Conservation (phyloP, 2,113 vertebrate species). For the Gymnorhina tibicen region DNA sequence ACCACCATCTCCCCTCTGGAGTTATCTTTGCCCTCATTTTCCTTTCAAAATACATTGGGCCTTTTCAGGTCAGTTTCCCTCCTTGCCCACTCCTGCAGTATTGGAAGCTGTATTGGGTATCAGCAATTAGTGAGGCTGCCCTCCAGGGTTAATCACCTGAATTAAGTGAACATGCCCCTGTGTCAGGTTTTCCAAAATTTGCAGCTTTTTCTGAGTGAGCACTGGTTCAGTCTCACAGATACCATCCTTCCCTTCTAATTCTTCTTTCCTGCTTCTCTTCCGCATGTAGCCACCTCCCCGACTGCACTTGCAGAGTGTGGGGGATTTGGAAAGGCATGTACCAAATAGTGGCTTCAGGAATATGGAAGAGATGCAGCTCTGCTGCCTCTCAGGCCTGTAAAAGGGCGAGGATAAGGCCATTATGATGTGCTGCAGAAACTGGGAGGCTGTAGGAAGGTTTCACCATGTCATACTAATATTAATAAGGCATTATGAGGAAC, state of each 20-base stretch:
- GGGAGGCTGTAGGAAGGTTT: background rate
- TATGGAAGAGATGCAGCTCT: background rate
- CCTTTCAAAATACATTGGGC: background rate
- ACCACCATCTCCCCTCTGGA: background rate
- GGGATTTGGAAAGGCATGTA: background rate
- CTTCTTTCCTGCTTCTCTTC: background rate
- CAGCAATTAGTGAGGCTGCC: background rate
- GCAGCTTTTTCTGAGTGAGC: background rate
- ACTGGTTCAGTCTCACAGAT: background rate
- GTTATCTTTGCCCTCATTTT: background rate
- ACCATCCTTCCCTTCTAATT: background rate
- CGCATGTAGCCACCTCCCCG: fast-evolving
- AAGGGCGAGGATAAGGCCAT: background rate
- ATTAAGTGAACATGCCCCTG: fast-evolving
- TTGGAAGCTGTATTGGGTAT: background rate
- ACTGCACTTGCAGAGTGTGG: fast-evolving
- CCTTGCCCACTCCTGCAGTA: background rate
- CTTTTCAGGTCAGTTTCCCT: background rate
- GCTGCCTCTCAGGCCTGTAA: background rate
- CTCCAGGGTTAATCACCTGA: background rate
- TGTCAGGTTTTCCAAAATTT: background rate
- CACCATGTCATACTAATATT: fast-evolving
- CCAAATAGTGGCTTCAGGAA: background rate
- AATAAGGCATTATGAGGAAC: background rate
- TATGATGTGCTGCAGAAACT: background rate